A percentile compares a stretch with the other conserved stretches of the same genome.
Conservation (phyloP, 2,113 vertebrate genomes). For the Lethenteron reissneri region DNA sequence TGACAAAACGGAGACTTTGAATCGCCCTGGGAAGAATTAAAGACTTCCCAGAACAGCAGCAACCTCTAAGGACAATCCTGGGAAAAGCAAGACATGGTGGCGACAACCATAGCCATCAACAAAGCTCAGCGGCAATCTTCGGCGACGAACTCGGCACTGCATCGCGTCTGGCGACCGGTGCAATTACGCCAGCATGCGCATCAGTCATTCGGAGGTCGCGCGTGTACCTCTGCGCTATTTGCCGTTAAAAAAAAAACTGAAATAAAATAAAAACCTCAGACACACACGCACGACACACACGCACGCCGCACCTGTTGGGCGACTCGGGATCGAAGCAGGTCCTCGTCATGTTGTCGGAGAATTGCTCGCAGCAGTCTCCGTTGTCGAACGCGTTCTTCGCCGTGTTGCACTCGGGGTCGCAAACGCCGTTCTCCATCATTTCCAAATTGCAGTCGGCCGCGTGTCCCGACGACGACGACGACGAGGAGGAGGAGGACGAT, state of each 20-base stretch:
- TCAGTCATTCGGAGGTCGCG: too few species aligned
- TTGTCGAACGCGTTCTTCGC: constrained; percentile 75
- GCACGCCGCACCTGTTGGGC: constrained; percentile 37
- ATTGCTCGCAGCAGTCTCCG: constrained; percentile 87
- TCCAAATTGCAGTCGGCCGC: neutral
- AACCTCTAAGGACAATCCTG: too few species aligned
- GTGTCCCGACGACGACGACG: neutral
- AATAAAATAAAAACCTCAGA: neutral
- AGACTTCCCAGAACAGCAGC: too few species aligned
- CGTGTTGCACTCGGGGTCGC: constrained; percentile 69
- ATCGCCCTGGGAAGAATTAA: too few species aligned
- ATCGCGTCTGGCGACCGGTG: too few species aligned
- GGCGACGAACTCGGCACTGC: too few species aligned
- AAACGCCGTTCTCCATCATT: constrained; percentile 56
- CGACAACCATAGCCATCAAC: too few species aligned
- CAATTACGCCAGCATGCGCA: too few species aligned
- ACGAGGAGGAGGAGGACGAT: constrained; percentile 19
- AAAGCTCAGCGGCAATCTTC: too few species aligned
- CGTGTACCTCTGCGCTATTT: neutral
- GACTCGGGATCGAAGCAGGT: constrained; percentile 91
- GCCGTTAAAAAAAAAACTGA: neutral
- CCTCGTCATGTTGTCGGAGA: constrained; percentile 48
- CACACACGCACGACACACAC: constrained; percentile 2
- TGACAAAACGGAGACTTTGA: too few species aligned
- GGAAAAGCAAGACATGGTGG: too few species aligned